These are phyloP conservation scores for Lucilia sericata DNA, from an alignment of 1,140 invertebrate species.

Conservation along the genomic window DNA sequence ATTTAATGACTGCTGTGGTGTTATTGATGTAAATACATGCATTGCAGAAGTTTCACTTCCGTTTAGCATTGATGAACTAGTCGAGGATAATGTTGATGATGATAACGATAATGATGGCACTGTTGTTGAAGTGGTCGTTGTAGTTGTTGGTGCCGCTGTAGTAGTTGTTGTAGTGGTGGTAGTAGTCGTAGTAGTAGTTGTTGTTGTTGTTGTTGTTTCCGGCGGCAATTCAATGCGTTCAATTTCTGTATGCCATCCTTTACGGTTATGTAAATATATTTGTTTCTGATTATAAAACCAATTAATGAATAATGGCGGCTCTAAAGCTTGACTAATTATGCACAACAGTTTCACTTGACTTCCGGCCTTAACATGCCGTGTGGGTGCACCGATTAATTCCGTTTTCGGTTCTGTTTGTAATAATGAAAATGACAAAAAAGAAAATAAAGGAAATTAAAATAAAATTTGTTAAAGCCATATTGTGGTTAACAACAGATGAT, in stretches of 20 bases:
- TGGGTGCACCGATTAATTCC: slow-evolving; percentile 72
- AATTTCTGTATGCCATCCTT: slow-evolving; percentile 67
- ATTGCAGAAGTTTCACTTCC: slow-evolving; percentile 37
- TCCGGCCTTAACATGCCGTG: slow-evolving; percentile 73
- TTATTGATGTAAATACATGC: slow-evolving; percentile 38
- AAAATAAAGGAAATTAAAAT: slow-evolving; percentile 46
- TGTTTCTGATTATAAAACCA: slow-evolving; percentile 72
- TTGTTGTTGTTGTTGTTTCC: slow-evolving; percentile 56
- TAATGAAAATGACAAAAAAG: background rate
- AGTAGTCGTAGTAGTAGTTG: slow-evolving; percentile 50
- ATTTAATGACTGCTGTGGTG: slow-evolving; percentile 40
- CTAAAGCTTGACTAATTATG: slow-evolving; percentile 73
- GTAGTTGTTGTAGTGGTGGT: slow-evolving; percentile 5
- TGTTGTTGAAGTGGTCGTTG: slow-evolving; percentile 50
- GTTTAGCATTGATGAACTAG: slow-evolving; percentile 37
- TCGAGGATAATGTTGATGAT: background rate
- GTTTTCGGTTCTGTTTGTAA: slow-evolving; percentile 72
- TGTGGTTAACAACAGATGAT: slow-evolving; percentile 33
- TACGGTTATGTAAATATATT: slow-evolving; percentile 67
- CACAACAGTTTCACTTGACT: slow-evolving; percentile 73
- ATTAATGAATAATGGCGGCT: slow-evolving; percentile 74
- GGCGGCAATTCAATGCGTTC: slow-evolving; percentile 64
- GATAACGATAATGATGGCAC: background rate
- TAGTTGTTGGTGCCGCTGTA: slow-evolving; percentile 45
- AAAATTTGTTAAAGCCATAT: slow-evolving; percentile 29